Evolutionary conservation across 2,113 vertebrate species (phyloP), one percentile per base, ranked within the genome.

Genomic region (Esox niger): DNA sequence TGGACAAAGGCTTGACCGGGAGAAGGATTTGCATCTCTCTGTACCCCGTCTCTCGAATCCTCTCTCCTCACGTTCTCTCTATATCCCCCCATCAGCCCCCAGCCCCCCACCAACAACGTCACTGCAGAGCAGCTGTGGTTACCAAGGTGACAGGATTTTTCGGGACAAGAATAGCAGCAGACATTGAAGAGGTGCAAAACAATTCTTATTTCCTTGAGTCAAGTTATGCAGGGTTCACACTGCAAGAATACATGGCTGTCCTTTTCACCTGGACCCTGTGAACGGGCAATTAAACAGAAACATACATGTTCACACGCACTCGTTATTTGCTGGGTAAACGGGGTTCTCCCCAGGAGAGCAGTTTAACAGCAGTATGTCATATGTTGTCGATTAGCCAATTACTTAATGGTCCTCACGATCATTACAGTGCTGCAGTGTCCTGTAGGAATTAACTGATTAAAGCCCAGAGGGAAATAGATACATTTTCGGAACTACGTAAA

Each of bases 351-450:
- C 46, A 56, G 27, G n/a, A 25, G 31, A 52, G 72, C 55, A 64
- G 4, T 56, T 69, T 69, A 27, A 46, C 43, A 62, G 66, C 52
- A 79, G 64, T 9, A 27, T 20, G 6, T 32, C 70, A 62, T 61
- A 31, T 69, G 68, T 74, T 64, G 61, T 66, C 68, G 31, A 43
- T 71, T 32, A 68, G 38, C 33, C 72, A 60, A 43, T 35, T 64
- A 57, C 55, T 52, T 35, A 67, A 43, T 32, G n/a, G 74, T 70
- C 62, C 63, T 46, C 64, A 54, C 13, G 60, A 15, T 13, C 75
- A 73, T 75, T 81, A 84, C 86, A 84, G 75, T 61, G 61, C 80
- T 75, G 83, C 86, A 81, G 77, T 66, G 43, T 17, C 78, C 74
- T 81, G 82, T 82, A 76, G 75, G 47, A 46, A 75, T 77, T 35